Base-by-base conservation (phyloP, 2,797 vertebrate species). In the Sebastes iracundus region DNA sequence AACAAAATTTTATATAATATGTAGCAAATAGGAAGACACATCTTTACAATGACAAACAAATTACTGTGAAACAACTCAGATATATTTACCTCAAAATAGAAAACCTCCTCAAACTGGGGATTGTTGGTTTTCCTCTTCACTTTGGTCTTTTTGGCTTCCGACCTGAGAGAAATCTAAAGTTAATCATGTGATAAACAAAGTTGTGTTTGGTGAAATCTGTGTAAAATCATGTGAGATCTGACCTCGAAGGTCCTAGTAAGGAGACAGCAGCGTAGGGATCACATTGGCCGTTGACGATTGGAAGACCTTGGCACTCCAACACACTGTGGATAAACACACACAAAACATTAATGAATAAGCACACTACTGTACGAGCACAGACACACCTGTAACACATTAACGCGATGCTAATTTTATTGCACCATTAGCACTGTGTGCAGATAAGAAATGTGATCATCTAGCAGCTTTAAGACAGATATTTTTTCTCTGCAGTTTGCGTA, bases 121-220 rank as follows among this genome's bases (percentile, higher is more conserved):
- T 99, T 99, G 96, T 98, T 99, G 77, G 96, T 99, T 97, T 98
- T 99, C 94, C 97, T 97, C 84, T 97, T 99, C 88, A 98, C 98
- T 93, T 99, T 99, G 9, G 98, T 99, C 96, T 99, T 99, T 94
- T 99, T 99, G 70, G 96, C 97, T 91, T 99, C 99, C 6, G 97
- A 97, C 93, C 99, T 99, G 91, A 69, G 71, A 11, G 8, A 72
- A 6, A 28, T 53, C 7, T 3, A 42, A 66, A 66, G 20, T 46
- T 22, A 38, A 73, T 61, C 23, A 38, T 5, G 18, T 10, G 1
- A 68, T 49, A 4, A 66, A 73, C 14, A 63, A n/a, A 27, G 60
- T 1, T 27, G 7, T 22, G 18, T 18, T 8, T 23, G 30, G 12
- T 42, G 22, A 75, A 65, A 64, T 61, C 55, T 38, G 35, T 38